Evolutionary conservation across 2,888 invertebrate genomes (phyloP).

Genomic region (Cephonodes hylas): DNA sequence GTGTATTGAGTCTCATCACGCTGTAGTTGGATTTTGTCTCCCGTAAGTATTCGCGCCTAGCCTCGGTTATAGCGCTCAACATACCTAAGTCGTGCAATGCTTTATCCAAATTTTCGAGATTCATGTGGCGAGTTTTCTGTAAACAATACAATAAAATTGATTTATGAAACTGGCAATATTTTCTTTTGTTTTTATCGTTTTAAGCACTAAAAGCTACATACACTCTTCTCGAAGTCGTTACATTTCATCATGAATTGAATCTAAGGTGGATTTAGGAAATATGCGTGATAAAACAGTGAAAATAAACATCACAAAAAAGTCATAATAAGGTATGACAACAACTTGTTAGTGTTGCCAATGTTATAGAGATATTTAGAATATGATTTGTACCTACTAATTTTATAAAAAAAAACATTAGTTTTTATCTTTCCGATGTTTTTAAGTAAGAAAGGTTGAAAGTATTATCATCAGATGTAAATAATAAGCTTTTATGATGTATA

Average conservation of each 20-base stretch:
- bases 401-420: background rate
- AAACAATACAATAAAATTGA: constrained; percentile 54
- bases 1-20: constrained; percentile 80
- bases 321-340: constrained; percentile 41
- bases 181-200: constrained; percentile 18
- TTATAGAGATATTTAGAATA: too few relatives aligned
- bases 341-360: constrained; percentile 17
- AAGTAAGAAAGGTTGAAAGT: too few relatives aligned
- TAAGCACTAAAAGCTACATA: constrained; percentile 37
- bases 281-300: constrained; percentile 61
- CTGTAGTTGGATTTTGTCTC: constrained; percentile 74
- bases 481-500: too few relatives aligned
- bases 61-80: constrained; percentile 81
- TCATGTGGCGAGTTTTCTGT: constrained; percentile 72
- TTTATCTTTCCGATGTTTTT: background rate
- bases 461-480: too few relatives aligned
- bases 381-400: background rate
- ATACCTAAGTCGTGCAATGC: constrained; percentile 83
- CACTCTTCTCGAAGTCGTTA: constrained; percentile 63
- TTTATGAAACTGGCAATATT: constrained; percentile 29
- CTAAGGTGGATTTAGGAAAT: constrained; percentile 49
- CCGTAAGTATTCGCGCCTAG: constrained; percentile 79
- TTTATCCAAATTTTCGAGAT: constrained; percentile 79
- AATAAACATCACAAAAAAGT: constrained; percentile 79
- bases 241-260: constrained; percentile 65